Conservation (phyloP, 2,888 invertebrate genomes). For the Ischnus inquisitorius region DNA sequence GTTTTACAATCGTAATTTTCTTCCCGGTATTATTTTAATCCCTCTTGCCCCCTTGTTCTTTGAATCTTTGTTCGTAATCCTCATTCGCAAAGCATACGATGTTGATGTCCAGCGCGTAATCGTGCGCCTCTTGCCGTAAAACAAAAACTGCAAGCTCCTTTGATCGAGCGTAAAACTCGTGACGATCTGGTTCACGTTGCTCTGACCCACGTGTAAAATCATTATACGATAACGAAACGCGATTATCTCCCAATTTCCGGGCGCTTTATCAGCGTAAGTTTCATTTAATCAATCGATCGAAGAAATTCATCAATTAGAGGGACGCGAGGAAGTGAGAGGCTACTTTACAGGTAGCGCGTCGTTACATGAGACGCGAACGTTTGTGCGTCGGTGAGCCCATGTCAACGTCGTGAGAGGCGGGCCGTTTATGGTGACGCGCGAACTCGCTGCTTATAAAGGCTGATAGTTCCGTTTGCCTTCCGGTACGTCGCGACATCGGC, state of each 20-base stretch:
- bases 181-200: conserved; percentile 9
- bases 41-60: conserved; percentile 12
- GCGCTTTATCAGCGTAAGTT: not conserved
- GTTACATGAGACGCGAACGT: conserved; percentile 90
- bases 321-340: conserved; percentile 78
- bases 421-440: conserved; percentile 90
- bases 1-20: conserved; percentile 71
- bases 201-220: conserved; percentile 24
- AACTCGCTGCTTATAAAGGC: conserved; percentile 91
- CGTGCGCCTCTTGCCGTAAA: not conserved
- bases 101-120: not conserved
- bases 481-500: conserved; percentile 86
- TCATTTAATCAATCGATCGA: conserved; percentile 59
- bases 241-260: not conserved
- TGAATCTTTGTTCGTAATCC: not conserved
- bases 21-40: conserved; percentile 24
- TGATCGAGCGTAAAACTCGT: not conserved
- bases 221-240: conserved; percentile 4
- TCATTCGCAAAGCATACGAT: not conserved
- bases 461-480: conserved; percentile 88
- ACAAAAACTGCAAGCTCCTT: not conserved
- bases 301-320: conserved; percentile 75
- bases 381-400: conserved; percentile 93
- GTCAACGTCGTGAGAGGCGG: conserved; percentile 90
- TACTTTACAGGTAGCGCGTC: conserved; percentile 81